Conservation (phyloP, 2,797 vertebrate species). For the Protosalanx chinensis region DNA sequence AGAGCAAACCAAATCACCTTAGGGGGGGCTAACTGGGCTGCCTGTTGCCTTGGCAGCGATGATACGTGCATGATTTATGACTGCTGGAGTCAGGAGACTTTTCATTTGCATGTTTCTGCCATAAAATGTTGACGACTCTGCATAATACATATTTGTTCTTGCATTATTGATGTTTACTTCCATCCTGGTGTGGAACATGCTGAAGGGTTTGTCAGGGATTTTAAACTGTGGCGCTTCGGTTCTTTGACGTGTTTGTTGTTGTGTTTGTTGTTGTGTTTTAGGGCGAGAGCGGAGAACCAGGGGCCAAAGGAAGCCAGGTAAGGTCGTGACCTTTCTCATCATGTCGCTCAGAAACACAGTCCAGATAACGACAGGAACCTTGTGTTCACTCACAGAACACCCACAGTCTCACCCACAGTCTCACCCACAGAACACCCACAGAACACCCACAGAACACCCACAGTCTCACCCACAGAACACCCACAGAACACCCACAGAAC, state of each 20-base stretch:
- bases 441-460: too few species aligned
- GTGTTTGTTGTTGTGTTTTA: constrained; percentile 33
- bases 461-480: too few species aligned
- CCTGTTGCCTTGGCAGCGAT: neutral
- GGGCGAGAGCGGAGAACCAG: constrained; percentile 67
- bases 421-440: too few species aligned
- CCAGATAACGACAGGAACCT: neutral
- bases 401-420: too few species aligned
- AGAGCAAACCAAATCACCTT: neutral
- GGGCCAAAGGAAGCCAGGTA: constrained; percentile 68
- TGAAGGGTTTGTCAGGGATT: constrained; percentile 16
- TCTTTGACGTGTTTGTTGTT: neutral
- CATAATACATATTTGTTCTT: constrained; percentile 40
- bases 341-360: neutral
- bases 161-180: constrained; percentile 41
- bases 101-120: constrained; percentile 12
- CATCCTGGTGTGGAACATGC: constrained; percentile 38
- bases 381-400: too few species aligned
- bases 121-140: constrained; percentile 12
- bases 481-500: too few species aligned
- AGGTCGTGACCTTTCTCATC: neutral
- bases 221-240: neutral
- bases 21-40: neutral
- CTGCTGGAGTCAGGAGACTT: neutral
- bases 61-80: constrained; percentile 16